Percentiles rank a stretch among this genome's conserved stretches.
These are phyloP conservation scores for Limnephilus rhombicus DNA, from an alignment of 2,888 invertebrate species.

Conservation along the genomic window DNA sequence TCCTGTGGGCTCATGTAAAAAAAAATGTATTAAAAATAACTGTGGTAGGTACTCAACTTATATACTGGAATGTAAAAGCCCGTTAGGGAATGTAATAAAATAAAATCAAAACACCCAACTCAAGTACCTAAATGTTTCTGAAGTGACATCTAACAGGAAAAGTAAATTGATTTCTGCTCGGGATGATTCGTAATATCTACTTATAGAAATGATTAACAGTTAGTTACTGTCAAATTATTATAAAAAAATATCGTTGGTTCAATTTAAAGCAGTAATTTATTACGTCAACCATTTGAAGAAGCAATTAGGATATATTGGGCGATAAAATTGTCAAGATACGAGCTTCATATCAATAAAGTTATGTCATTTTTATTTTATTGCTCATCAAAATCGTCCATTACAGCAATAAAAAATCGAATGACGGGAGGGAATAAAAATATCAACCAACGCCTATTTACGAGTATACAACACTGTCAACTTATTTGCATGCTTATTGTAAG, in stretches of 20 bases:
- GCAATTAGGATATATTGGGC: constrained; percentile 43
- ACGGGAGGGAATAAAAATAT: neutral
- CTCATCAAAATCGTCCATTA: constrained; percentile 51
- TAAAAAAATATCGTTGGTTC: neutral
- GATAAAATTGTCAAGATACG: constrained; percentile 51
- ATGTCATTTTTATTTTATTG: constrained; percentile 56
- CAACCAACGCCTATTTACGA: constrained; percentile 8
- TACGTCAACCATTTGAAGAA: constrained; percentile 30
- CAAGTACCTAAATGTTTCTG: neutral
- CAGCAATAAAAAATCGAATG: constrained; percentile 44
- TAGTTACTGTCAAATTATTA: neutral
- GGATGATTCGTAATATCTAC: neutral
- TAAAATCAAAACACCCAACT: no score
- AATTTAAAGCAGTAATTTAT: constrained; percentile 4
- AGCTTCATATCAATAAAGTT: constrained; percentile 52
- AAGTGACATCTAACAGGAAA: neutral
- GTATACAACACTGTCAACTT: neutral
- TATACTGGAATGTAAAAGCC: no score
- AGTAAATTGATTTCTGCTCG: neutral
- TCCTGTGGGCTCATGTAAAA: no score
- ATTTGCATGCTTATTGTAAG: neutral
- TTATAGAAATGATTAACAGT: neutral
- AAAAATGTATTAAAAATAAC: no score
- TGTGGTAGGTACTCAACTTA: no score
- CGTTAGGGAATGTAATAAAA: no score